A percentile compares a stretch with the other conserved stretches of the same genome.
Evolutionary conservation across 1,140 invertebrate species (phyloP).

Genomic region (Eupristina koningsbergeri): DNA sequence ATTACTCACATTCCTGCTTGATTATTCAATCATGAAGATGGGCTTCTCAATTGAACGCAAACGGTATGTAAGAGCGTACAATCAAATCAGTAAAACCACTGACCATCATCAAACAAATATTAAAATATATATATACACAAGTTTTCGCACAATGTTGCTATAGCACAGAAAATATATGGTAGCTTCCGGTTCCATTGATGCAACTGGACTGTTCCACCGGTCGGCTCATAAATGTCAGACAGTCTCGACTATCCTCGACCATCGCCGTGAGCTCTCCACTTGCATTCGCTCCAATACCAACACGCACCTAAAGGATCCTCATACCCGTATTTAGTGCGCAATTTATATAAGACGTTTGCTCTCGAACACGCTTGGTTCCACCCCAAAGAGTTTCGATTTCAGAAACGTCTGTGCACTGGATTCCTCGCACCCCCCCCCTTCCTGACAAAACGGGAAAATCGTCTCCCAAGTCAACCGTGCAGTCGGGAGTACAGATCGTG

Average conservation of each 20-base stretch:
- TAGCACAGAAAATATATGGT: not conserved
- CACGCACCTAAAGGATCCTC: slow-evolving; percentile 44
- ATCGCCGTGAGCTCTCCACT: not conserved
- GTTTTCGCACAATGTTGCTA: not conserved
- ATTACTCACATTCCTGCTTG: not conserved
- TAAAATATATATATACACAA: not conserved
- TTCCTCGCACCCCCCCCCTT: slow-evolving; percentile 44
- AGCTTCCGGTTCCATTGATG: slow-evolving; percentile 60
- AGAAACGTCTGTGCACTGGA: slow-evolving; percentile 59
- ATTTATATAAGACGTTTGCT: slow-evolving; percentile 71
- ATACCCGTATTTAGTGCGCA: slow-evolving; percentile 68
- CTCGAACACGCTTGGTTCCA: slow-evolving; percentile 71
- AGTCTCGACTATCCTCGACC: slow-evolving; percentile 26
- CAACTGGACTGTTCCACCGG: slow-evolving; percentile 52
- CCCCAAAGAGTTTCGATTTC: slow-evolving; percentile 70
- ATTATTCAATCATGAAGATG: not conserved
- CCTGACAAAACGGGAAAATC: slow-evolving; percentile 2
- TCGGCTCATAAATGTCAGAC: not conserved
- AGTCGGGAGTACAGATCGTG: not conserved
- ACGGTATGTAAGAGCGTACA: not conserved
- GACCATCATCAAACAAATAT: not conserved
- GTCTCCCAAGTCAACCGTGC: not conserved
- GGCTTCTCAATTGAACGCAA: not conserved
- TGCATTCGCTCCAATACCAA: slow-evolving; percentile 23
- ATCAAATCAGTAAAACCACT: not conserved